Evolutionary conservation across 37 sponge, comb jelly and placozoan genomes (phyloP), one percentile per base, ranked within the genome.

Genomic region (Oopsacas minuta): DNA sequence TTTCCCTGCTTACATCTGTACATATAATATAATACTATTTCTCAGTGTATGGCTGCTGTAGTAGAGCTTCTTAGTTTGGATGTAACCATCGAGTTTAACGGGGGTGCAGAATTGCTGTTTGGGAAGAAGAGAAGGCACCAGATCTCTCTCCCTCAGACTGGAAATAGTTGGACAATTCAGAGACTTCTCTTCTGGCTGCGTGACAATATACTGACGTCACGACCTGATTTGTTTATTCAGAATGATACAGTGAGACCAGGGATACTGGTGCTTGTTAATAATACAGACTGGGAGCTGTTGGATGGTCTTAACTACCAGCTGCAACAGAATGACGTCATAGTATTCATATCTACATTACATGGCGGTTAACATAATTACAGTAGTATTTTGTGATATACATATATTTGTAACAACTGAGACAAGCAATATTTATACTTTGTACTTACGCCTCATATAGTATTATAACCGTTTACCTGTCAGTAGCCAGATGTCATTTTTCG

Each of bases 261-360:
- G n/a, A 99, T 99, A 52, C 91, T 99, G 32, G 99, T 99, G 25
- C 84, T 99, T 61, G 87, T 99, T 25, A 99, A 99, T 82, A 89
- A 91, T 36, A 90, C 92, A 37, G 99, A 99, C 87, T 99, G 99
- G 99, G 99, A 92, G 75, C 82, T 99, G 38, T 81, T 92, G 81
- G 99, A 94, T 49, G 90, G 93, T 52, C 38, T 92, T 52, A 90
- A 99, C 37, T 99, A 95, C 86, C 46, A 49, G 84, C 35, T 99
- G 38, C 89, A 95, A 42, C 86, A 88, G 7, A 82, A 39, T 1
- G 99, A 99, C 81, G 81, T 69, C 36, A 84, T 99, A 36, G 86
- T 95, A 15, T 99, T 99, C 82, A 99, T 99, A 52, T 99, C 99
- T 49, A 99, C 99, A 8, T 85, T 99, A 49, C 99, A 99, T 86